Base-by-base conservation (phyloP, 2,888 invertebrate genomes). In the Papilio elwesi region DNA sequence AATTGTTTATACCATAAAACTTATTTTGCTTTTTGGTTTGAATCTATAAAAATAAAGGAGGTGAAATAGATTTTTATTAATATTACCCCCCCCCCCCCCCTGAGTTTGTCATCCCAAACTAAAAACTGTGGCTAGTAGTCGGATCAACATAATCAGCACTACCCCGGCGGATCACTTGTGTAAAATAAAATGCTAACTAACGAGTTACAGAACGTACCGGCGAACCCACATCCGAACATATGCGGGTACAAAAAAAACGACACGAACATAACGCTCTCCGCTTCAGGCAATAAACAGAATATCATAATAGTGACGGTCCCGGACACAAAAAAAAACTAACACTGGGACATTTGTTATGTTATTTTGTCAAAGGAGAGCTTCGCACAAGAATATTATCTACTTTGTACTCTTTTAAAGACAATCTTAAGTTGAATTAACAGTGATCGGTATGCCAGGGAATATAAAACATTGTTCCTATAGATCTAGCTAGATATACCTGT, bases 171-270 rank as follows among this genome's bases (percentile, higher is more conserved):
- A 26, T 26, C 26, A 26, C 26, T 26, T 2, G 26, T 62, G 15
- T 15, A 62, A n/a, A 62, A 62, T 62, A 36, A 62, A 62, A 62
- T 43, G 59, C 15, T 72, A 72, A 67, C 48, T 64, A 69, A 69
- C 64, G 59, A 74, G 62, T 53, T 62, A 71, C 73, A 74, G 70
- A 75, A 71, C 71, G 63, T 71, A 71, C 74, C 71, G 72, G 57
- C 72, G 68, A 67, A 65, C 65, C 75, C 66, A 71, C 74, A 74
- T 81, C 80, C 76, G 78, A 86, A 86, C 86, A 87, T 81, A 90
- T 91, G 91, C 89, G 90, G 90, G 90, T 82, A 76, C 79, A 83
- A 90, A 90, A 89, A 89, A 79, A 77, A 81, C 80, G 81, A 77
- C 78, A 80, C 81, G 78, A 78, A 80, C 78, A 77, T 78, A 81